These are phyloP conservation scores for Heteronetta atricapilla DNA, from an alignment of 2,113 vertebrate genomes.

Conservation along the genomic window DNA sequence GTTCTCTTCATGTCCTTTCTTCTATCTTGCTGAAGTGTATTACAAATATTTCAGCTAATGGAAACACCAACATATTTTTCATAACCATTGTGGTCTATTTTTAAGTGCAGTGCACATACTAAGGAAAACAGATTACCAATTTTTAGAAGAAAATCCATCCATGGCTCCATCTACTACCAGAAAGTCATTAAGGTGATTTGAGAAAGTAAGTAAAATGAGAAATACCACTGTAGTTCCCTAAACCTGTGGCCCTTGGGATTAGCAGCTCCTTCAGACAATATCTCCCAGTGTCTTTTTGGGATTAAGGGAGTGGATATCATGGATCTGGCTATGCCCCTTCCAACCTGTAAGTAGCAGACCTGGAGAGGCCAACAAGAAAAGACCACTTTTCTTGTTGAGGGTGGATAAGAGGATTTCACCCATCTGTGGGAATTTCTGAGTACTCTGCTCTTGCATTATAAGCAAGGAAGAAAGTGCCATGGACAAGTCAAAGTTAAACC, in stretches of 20 bases:
- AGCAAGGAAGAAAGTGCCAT: not conserved
- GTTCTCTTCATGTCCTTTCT: not conserved
- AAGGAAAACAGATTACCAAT: not conserved
- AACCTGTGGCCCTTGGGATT: not conserved
- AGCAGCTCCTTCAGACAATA: not conserved
- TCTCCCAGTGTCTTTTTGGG: not conserved
- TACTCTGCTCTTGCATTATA: not conserved
- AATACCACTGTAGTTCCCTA: not conserved
- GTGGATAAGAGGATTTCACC: not conserved
- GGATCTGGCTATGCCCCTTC: not conserved
- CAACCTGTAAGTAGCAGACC: not conserved
- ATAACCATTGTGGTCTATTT: not conserved
- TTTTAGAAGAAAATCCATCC: not conserved
- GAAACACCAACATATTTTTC: not conserved
- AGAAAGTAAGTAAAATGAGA: not conserved
- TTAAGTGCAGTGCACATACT: not conserved
- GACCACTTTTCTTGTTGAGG: not conserved
- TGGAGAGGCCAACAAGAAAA: fast-evolving
- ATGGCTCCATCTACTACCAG: not conserved
- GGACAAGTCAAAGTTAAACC: too few species aligned
- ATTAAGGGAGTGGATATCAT: not conserved
- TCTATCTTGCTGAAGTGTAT: not conserved
- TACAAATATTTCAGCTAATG: not conserved
- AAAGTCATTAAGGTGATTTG: not conserved
- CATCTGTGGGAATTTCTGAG: not conserved